A percentile compares a stretch with the other conserved stretches of the same genome.
Evolutionary conservation across 2,797 vertebrate species (phyloP).

Genomic region (Brachyalestes nurse): DNA sequence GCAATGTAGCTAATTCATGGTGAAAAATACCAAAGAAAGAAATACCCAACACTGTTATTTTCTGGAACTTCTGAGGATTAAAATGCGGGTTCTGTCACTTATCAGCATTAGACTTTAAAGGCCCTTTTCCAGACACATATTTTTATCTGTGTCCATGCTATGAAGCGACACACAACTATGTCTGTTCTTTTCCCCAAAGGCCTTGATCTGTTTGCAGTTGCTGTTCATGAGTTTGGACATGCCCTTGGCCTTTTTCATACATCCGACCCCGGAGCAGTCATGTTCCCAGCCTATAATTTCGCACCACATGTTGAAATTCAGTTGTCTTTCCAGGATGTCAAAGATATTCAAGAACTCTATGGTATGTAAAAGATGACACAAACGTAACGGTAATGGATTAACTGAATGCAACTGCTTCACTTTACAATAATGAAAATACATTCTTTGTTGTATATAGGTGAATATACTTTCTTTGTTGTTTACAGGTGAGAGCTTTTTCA

Average conservation of each 20-base stretch:
- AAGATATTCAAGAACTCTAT: constrained; percentile 85
- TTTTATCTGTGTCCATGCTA: too few relatives aligned
- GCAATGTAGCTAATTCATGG: too few relatives aligned
- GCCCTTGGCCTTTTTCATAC: constrained; percentile 87
- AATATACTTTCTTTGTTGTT: not conserved
- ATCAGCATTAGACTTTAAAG: too few relatives aligned
- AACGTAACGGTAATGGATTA: not conserved
- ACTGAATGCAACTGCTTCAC: not conserved
- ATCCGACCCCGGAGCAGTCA: constrained; percentile 84
- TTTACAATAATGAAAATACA: not conserved
- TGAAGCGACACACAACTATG: not conserved
- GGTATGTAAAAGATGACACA: constrained; percentile 69
- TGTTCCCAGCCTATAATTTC: constrained; percentile 90
- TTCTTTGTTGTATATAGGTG: constrained; percentile 6
- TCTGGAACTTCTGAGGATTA: too few relatives aligned
- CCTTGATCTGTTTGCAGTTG: constrained; percentile 85
- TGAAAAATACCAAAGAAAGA: too few relatives aligned
- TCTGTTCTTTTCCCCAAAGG: constrained; percentile 68
- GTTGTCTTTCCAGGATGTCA: constrained; percentile 84
- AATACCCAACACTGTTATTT: too few relatives aligned
- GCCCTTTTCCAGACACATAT: too few relatives aligned
- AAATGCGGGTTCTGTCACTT: too few relatives aligned
- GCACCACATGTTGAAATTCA: constrained; percentile 74
- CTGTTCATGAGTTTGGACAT: constrained; percentile 89
- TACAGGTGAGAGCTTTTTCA: constrained; percentile 16